Conservation (phyloP, 2,797 vertebrate species). For the Luscinia megarhynchos region DNA sequence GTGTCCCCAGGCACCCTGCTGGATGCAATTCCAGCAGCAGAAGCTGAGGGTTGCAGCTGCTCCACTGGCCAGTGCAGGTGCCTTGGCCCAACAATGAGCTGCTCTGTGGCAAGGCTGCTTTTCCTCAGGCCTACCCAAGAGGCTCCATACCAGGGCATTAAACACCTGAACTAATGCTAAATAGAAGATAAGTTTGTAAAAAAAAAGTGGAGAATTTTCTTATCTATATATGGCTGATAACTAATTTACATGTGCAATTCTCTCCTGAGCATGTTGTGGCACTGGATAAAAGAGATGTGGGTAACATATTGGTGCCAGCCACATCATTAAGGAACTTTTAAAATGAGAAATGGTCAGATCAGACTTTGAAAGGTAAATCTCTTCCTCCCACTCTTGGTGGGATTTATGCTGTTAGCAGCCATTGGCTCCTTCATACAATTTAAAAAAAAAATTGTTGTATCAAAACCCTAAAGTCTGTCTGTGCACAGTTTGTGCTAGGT, state of each 20-base stretch:
- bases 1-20: rapidly evolving
- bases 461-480: neutral
- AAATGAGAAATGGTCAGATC: neutral
- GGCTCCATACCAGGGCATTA: neutral
- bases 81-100: rapidly evolving
- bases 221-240: neutral
- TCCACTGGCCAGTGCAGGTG: rapidly evolving
- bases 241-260: neutral
- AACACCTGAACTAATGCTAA: neutral
- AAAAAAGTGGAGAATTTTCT: neutral
- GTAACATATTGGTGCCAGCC: neutral
- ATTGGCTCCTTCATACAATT: neutral
- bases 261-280: neutral
- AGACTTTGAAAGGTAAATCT: neutral
- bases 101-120: neutral
- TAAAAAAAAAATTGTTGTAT: neutral
- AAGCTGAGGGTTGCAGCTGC: neutral
- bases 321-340: neutral
- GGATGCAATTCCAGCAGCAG: neutral
- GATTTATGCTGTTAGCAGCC: neutral
- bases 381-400: neutral
- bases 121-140: neutral
- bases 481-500: neutral
- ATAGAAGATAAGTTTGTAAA: neutral
- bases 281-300: neutral